Conservation (phyloP, 2,113 vertebrate genomes). For the Chrysochloris asiatica region DNA sequence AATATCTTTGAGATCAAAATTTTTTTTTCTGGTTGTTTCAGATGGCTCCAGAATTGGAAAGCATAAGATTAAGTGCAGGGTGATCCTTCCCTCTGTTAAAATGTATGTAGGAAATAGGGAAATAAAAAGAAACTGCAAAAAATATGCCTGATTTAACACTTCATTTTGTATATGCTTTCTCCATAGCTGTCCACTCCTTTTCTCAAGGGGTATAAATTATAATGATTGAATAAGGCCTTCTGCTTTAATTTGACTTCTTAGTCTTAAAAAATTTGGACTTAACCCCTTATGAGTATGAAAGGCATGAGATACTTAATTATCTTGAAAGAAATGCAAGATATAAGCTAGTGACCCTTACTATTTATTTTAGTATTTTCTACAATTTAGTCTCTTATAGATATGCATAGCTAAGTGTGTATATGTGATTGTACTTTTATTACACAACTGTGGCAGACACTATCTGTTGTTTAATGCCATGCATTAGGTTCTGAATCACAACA, state of each 20-base stretch:
- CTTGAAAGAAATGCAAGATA: too few species aligned
- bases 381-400: slow-evolving; percentile 10
- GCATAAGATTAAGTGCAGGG: background rate
- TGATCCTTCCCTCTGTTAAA: slow-evolving; percentile 19
- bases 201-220: background rate
- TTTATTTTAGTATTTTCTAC: background rate
- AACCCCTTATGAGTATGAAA: too few species aligned
- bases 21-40: slow-evolving; percentile 25
- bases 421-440: background rate
- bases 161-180: background rate
- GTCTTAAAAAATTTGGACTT: slow-evolving; percentile 44
- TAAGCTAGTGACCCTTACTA: too few species aligned
- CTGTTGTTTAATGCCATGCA: too few species aligned
- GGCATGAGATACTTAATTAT: too few species aligned
- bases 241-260: slow-evolving; percentile 53
- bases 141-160: background rate
- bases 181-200: too few species aligned
- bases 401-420: background rate
- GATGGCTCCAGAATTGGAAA: too few species aligned
- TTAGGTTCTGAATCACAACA: too few species aligned
- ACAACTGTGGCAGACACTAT: background rate
- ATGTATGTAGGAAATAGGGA: background rate
- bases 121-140: slow-evolving; percentile 29
- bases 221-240: slow-evolving; percentile 4
- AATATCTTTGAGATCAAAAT: slow-evolving; percentile 59